phyloP scores from a whole-genome alignment of 2,113 vertebrate genomes.

The Eretmochelys imbricata region DNA sequence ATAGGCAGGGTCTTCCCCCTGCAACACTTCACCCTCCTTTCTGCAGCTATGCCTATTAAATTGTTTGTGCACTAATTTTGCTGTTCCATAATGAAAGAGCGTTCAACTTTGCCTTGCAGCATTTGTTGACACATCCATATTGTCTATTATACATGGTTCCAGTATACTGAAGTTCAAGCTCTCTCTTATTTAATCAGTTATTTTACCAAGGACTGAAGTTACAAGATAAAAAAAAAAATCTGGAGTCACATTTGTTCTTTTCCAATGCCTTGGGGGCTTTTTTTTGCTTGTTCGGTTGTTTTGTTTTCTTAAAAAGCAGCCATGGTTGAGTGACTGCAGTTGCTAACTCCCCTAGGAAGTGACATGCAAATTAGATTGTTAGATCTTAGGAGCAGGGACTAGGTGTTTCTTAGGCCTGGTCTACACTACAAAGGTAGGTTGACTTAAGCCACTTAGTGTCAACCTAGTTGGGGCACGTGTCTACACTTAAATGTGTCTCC shows the following conservation, averaged over 20 bases:
- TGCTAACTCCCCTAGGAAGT: background rate
- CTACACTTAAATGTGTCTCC: too few species aligned
- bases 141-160: background rate
- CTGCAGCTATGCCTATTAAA: too few species aligned
- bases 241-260: background rate
- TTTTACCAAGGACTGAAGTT: background rate
- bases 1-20: too few species aligned
- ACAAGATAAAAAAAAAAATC: background rate
- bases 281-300: background rate
- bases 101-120: too few species aligned
- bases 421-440: too few species aligned
- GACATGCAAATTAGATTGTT: fast-evolving
- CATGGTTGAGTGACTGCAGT: background rate
- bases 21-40: too few species aligned
- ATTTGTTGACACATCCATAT: too few species aligned
- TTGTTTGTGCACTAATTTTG: too few species aligned
- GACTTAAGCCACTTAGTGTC: too few species aligned
- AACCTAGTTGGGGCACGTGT: too few species aligned
- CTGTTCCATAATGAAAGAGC: too few species aligned
- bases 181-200: background rate
- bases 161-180: background rate
- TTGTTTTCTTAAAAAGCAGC: background rate
- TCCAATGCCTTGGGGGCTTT: background rate
- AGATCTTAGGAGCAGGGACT: background rate
- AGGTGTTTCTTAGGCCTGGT: background rate